phyloP scores from a whole-genome alignment of 2,113 vertebrate genomes.

The Platysternon megacephalum region DNA sequence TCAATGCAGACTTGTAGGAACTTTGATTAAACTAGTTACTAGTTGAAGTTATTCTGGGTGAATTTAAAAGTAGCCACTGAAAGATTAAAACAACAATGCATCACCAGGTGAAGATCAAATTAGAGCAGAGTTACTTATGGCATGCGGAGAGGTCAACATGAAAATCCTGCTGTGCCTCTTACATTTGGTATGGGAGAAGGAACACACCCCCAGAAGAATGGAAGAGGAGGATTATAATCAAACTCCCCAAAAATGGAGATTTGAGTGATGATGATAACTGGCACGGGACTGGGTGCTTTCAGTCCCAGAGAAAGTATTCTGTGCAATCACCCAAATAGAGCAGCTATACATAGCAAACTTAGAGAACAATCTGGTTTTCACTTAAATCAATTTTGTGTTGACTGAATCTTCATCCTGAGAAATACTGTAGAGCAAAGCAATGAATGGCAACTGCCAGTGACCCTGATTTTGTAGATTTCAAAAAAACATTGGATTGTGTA shows the following conservation, averaged over 20 bases:
- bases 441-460: background rate
- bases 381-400: background rate
- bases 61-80: background rate
- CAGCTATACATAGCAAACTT: background rate
- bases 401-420: background rate
- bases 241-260: background rate
- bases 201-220: background rate
- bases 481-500: background rate
- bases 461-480: background rate
- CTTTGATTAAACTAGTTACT: no score
- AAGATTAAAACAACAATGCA: background rate
- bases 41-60: no score
- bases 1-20: no score
- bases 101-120: background rate
- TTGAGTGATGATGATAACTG: background rate
- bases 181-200: background rate
- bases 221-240: background rate
- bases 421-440: background rate
- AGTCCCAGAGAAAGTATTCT: background rate
- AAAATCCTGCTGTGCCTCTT: background rate
- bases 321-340: background rate
- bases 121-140: background rate
- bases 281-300: no score
- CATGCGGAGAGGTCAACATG: background rate
- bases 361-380: background rate